Evolutionary conservation across 2,113 vertebrate genomes (phyloP).

Genomic region (Amazona guildingii): DNA sequence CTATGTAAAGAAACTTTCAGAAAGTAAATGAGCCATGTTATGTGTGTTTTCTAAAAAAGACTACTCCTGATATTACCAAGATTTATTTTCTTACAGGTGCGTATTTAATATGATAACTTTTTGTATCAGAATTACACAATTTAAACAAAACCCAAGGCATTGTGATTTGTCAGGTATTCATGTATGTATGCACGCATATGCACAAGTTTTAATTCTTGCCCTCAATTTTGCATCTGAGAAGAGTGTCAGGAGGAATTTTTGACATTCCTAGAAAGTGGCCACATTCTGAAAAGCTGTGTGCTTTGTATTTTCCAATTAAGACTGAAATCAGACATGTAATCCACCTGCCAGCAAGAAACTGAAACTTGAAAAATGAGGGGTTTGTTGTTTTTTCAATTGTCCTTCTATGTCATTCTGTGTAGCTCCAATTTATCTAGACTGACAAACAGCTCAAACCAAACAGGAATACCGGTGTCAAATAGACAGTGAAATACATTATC

Average conservation of each 20-base stretch:
- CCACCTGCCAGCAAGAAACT: conserved; percentile 18
- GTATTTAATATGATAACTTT: background rate
- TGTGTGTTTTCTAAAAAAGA: background rate
- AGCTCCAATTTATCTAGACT: conserved; percentile 7
- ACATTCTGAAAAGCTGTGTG: background rate
- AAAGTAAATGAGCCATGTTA: background rate
- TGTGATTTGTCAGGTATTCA: background rate
- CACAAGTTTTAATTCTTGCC: conserved; percentile 2
- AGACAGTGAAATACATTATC: background rate
- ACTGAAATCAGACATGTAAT: conserved; percentile 40
- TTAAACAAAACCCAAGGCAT: background rate
- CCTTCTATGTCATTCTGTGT: background rate
- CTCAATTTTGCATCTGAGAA: background rate
- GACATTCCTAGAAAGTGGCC: background rate
- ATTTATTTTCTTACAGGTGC: background rate
- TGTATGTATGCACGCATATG: background rate
- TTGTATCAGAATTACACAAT: background rate
- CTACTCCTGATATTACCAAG: background rate
- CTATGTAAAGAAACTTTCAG: background rate
- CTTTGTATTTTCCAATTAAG: conserved; percentile 36
- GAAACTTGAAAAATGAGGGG: background rate
- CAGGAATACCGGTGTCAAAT: background rate
- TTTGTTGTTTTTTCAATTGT: background rate
- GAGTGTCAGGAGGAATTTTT: conserved; percentile 11
- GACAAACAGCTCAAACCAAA: background rate